These are phyloP conservation scores for Drosophila multiciliata DNA, from an alignment of 2,888 invertebrate species.

Conservation along the genomic window DNA sequence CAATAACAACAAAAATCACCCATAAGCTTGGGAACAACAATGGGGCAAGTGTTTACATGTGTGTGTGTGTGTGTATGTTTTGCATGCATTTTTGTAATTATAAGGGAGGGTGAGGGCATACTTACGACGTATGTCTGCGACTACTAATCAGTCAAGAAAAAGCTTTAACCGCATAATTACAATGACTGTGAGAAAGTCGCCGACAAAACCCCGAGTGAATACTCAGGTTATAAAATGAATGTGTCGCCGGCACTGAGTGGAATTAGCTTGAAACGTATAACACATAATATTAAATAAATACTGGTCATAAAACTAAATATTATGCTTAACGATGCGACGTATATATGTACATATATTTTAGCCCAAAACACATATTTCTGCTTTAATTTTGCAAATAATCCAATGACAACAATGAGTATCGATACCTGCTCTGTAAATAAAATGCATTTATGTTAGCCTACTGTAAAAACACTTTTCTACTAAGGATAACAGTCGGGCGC, in stretches of 20 bases:
- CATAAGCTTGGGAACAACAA: slow-evolving; percentile 66
- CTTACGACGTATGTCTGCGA: slow-evolving; percentile 16
- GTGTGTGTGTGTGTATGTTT: slow-evolving; percentile 54
- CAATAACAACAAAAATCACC: slow-evolving; percentile 51
- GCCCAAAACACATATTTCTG: too few species aligned
- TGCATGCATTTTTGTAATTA: slow-evolving; percentile 78
- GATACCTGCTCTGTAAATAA: background rate
- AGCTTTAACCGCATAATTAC: slow-evolving; percentile 63
- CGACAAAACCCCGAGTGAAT: slow-evolving; percentile 27
- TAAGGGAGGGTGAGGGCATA: slow-evolving; percentile 73
- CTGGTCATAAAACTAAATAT: background rate
- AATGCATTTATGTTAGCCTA: background rate
- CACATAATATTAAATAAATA: background rate
- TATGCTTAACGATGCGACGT: background rate
- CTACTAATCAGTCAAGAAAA: slow-evolving; percentile 69
- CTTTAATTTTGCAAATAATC: too few species aligned
- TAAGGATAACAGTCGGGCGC: background rate
- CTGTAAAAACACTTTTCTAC: background rate
- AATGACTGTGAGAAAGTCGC: slow-evolving; percentile 71
- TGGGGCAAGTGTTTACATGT: slow-evolving; percentile 35
- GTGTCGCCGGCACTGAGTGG: slow-evolving; percentile 14
- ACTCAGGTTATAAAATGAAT: slow-evolving; percentile 31
- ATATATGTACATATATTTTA: too few species aligned
- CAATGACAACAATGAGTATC: background rate
- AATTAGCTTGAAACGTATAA: background rate